phyloP scores from a whole-genome alignment of 2,888 invertebrate species.

The Exocentrus adspersus region DNA sequence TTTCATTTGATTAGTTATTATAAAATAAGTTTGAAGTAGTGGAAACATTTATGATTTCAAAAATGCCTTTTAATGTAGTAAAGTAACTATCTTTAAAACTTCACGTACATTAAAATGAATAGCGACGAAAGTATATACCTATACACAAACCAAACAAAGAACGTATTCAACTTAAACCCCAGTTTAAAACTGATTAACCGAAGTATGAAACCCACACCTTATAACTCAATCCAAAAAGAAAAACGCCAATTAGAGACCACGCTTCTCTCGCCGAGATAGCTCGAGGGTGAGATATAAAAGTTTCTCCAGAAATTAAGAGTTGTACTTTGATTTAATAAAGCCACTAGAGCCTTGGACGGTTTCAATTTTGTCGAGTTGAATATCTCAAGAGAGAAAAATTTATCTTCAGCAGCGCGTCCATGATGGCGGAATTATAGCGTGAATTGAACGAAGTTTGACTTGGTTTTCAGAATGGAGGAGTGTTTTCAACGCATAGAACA shows the following conservation, averaged over 20 bases:
- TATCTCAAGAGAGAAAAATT: not conserved
- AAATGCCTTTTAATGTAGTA: no score
- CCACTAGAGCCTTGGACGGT: not conserved
- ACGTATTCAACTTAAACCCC: no score
- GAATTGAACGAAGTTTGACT: not conserved
- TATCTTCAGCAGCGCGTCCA: not conserved
- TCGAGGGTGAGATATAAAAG: conserved; percentile 4
- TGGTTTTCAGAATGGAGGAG: no score
- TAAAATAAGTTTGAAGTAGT: no score
- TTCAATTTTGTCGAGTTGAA: not conserved
- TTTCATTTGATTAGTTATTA: no score
- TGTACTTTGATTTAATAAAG: conserved; percentile 12
- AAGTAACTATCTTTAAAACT: no score
- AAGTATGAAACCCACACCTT: not conserved
- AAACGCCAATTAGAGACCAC: not conserved
- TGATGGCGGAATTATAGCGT: not conserved
- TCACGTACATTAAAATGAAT: no score
- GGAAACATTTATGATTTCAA: no score
- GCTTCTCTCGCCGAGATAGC: not conserved
- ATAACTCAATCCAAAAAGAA: not conserved
- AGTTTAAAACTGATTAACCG: not conserved
- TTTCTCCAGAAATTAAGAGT: conserved; percentile 6
- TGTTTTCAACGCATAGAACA: no score
- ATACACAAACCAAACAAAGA: no score
- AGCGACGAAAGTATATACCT: no score